Evolutionary conservation across 2,113 vertebrate genomes (phyloP), one percentile per base, ranked within the genome.

Genomic region (Thalassarche chlororhynchos): DNA sequence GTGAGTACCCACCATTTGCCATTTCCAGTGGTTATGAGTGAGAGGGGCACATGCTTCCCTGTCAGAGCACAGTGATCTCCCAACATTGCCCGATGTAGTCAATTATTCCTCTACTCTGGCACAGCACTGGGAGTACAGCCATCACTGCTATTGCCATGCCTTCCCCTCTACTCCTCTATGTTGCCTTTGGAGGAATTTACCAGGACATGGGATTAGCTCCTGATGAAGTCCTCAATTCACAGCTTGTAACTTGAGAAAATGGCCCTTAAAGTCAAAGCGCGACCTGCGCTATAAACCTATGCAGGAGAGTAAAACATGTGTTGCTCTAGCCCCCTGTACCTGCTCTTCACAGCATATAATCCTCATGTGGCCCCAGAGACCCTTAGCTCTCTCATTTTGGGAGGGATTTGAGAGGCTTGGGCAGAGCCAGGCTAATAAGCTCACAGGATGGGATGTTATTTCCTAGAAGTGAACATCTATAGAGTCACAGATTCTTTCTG

Each of bases 121-220:
- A 51, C 55, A 72, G 19, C 40, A 21, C 44, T 23, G 3, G 2
- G 26, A 36, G 7, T 5, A 14, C 49, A 77, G 44, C 66, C 62
- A 31, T 10, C 1, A 2, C 31, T 1, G 1, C 19, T 18, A 16
- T 6, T 66, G 36, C 57, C 25, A 21, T 8, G 31, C 28, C 42
- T 69, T 72, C 26, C n/a, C 10, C n/a, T 84, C 31, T 32, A 4
- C 12, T 80, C 6, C 58, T 47, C 29, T 55, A 0, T 5, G 3
- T 6, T 87, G 47, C 31, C 29, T 69, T 71, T 74, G 42, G 32
- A 85, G 20, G 29, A 61, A 60, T 82, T 92, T 42, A 60, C 34
- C 44, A 69, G 54, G 31, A 75, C 0, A 3, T 10, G 25, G 31
- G 61, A 64, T 44, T 62, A 78, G 25, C 32, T 66, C 32, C 61